Conservation (phyloP, 2,888 invertebrate species). For the Spodoptera exigua region DNA sequence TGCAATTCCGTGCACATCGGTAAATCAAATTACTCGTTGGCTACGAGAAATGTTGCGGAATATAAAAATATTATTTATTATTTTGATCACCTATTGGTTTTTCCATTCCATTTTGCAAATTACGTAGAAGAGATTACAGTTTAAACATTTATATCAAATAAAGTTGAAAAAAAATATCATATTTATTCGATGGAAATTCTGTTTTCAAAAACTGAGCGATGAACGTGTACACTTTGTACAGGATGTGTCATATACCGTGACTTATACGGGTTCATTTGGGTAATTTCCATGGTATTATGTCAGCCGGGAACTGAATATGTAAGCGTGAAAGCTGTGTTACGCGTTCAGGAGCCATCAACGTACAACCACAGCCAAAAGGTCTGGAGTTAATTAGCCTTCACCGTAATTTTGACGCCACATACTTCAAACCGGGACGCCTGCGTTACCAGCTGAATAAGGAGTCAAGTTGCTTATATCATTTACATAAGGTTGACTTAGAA, state of each 20-base stretch:
- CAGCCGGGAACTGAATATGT: slow-evolving; percentile 48
- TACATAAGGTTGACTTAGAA: slow-evolving; percentile 31
- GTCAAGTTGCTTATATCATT: slow-evolving; percentile 30
- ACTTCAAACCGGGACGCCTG: slow-evolving; percentile 32
- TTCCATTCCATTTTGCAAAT: slow-evolving; percentile 42
- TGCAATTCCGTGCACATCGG: slow-evolving; percentile 15
- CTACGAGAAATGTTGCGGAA: slow-evolving; percentile 34
- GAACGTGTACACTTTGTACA: background rate
- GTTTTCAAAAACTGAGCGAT: slow-evolving; percentile 14
- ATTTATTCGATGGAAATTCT: slow-evolving; percentile 1
- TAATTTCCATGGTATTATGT: slow-evolving; percentile 50
- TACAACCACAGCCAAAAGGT: slow-evolving; percentile 43
- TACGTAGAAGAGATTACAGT: slow-evolving; percentile 41
- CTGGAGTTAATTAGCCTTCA: slow-evolving; percentile 55
- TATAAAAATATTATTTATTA: slow-evolving; percentile 40
- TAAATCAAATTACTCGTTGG: slow-evolving; percentile 37
- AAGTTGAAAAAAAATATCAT: slow-evolving; percentile 14
- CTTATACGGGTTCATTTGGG: slow-evolving; percentile 16
- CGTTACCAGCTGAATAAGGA: slow-evolving; percentile 37
- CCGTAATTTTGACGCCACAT: slow-evolving; percentile 50
- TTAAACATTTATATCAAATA: slow-evolving; percentile 40
- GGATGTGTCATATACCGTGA: background rate
- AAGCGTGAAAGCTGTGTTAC: slow-evolving; percentile 35
- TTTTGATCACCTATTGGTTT: slow-evolving; percentile 29
- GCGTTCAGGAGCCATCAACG: slow-evolving; percentile 49